Percentiles rank a stretch among this genome's conserved stretches.
phyloP scores from a whole-genome alignment of 2,113 vertebrate genomes.

The Brevimyrus niger region DNA sequence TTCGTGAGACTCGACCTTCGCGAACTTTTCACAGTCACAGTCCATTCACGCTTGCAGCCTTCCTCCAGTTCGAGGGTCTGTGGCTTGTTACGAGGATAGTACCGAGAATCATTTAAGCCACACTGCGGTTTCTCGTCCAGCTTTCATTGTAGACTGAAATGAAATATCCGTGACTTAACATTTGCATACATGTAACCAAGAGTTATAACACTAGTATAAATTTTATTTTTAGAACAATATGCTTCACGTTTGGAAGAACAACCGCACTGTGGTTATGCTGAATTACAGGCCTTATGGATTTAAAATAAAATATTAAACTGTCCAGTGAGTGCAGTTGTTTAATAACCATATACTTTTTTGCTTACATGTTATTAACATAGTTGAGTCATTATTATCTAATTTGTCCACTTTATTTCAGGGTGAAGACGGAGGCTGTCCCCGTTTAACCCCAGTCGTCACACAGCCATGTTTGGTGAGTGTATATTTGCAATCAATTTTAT shows the following conservation, averaged over 20 bases:
- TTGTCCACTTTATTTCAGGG: slow-evolving; percentile 3
- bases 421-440: neutral
- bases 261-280: neutral
- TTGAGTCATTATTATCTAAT: neutral
- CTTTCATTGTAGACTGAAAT: neutral
- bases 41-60: neutral
- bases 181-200: neutral
- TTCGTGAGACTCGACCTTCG: neutral
- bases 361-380: neutral
- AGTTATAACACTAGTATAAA: neutral
- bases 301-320: neutral
- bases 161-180: neutral
- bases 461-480: slow-evolving; percentile 7
- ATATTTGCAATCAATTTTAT: slow-evolving; percentile 9
- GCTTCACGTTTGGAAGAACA: neutral
- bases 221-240: neutral
- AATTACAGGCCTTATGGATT: neutral
- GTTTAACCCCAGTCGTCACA: neutral
- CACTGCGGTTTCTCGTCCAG: neutral
- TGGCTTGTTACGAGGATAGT: neutral
- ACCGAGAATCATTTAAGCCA: neutral
- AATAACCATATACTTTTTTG: neutral
- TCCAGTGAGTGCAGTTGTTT: neutral
- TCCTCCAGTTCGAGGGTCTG: neutral
- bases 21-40: neutral